Percentiles rank a stretch among this genome's conserved stretches.
phyloP scores from a whole-genome alignment of 2,113 vertebrate genomes.

The Phaethornis superciliosus region DNA sequence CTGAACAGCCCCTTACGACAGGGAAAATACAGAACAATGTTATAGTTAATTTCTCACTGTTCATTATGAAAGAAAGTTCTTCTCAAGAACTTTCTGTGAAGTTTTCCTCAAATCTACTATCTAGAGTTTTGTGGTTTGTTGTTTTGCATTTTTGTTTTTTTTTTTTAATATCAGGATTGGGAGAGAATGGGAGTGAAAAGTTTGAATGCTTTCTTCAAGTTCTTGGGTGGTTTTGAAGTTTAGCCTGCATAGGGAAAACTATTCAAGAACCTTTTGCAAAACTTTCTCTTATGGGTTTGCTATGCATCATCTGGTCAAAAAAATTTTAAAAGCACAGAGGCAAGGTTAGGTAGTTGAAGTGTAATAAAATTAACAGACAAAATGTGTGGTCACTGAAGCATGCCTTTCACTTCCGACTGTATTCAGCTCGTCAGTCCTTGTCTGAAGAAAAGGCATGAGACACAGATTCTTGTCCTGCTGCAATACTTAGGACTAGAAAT shows the following conservation, averaged over 20 bases:
- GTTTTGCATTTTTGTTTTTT: too few relatives aligned
- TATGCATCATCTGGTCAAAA: neutral
- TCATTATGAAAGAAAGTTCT: neutral
- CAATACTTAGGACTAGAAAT: neutral
- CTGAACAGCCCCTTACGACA: neutral
- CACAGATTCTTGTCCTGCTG: neutral
- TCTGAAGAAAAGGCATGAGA: neutral
- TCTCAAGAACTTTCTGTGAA: neutral
- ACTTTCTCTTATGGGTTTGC: neutral
- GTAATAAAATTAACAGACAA: neutral
- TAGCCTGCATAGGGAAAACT: neutral
- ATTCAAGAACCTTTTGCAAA: neutral
- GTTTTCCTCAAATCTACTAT: neutral
- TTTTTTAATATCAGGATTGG: neutral
- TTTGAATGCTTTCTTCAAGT: neutral
- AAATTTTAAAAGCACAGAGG: neutral
- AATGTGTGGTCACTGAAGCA: neutral
- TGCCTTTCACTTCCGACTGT: neutral
- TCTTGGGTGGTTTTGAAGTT: neutral
- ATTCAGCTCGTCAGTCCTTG: neutral
- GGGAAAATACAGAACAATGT: neutral
- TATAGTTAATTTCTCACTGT: neutral
- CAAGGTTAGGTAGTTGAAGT: neutral
- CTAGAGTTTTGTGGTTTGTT: neutral
- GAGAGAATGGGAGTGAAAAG: neutral